A percentile compares a stretch with the other conserved stretches of the same genome.
Conservation (phyloP, 2,113 vertebrate species). For the Chionodraco myersi region DNA sequence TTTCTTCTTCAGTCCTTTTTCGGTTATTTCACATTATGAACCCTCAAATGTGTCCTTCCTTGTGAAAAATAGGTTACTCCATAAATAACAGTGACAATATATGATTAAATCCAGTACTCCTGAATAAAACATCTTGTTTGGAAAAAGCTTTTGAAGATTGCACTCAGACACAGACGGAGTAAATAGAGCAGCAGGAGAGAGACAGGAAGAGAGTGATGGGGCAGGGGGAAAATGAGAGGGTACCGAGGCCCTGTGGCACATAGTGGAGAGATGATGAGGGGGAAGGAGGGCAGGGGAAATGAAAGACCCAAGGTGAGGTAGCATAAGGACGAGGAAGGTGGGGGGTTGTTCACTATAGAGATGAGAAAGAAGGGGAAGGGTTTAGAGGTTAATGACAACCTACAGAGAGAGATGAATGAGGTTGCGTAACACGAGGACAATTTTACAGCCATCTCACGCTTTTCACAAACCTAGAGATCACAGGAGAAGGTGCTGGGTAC, state of each 20-base stretch:
- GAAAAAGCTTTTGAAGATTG: constrained; percentile 26
- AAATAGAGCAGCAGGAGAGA: constrained; percentile 26
- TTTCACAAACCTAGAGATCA: constrained; percentile 62
- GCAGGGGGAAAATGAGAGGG: constrained; percentile 53
- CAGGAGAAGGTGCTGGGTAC: constrained; percentile 59
- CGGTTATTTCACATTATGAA: neutral
- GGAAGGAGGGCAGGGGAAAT: constrained; percentile 34
- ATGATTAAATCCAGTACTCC: neutral
- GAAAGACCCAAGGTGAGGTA: constrained; percentile 27
- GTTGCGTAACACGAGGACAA: constrained; percentile 32
- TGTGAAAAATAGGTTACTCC: neutral
- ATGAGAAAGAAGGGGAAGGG: constrained; percentile 56
- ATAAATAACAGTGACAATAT: neutral
- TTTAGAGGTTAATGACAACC: constrained; percentile 80
- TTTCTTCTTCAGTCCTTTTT: constrained; percentile 6
- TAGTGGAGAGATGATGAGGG: constrained; percentile 17
- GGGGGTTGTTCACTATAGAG: constrained; percentile 37
- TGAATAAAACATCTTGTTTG: neutral
- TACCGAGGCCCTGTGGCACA: constrained; percentile 40
- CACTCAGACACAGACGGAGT: constrained; percentile 7
- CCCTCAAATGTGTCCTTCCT: neutral
- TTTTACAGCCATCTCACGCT: constrained; percentile 34
- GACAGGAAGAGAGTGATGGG: constrained; percentile 49
- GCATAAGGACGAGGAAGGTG: constrained; percentile 34
- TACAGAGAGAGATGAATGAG: constrained; percentile 52